Percentiles rank a stretch among this genome's conserved stretches.
Evolutionary conservation across 1,140 invertebrate genomes (phyloP).

Genomic region (Nephila pilipes): DNA sequence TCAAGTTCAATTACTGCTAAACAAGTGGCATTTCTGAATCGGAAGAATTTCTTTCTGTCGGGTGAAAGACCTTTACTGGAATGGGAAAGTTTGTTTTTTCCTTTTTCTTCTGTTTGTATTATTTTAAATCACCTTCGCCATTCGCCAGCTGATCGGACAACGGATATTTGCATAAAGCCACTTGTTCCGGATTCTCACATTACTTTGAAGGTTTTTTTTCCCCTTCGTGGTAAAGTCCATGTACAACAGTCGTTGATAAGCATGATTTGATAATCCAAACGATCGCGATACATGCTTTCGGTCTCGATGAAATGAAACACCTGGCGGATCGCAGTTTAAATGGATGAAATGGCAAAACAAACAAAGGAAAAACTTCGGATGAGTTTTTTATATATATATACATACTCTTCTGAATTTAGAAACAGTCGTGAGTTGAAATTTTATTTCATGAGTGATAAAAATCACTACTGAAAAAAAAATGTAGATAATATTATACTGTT

Average conservation of each 20-base stretch:
- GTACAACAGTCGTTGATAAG: background rate
- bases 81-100: background rate
- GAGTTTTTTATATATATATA: no score
- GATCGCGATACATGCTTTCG: background rate
- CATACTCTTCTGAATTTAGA: no score
- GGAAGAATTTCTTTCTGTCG: background rate
- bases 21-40: background rate
- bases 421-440: no score
- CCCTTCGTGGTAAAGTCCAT: background rate
- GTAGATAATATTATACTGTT: no score
- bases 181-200: slow-evolving; percentile 1
- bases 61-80: background rate
- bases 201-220: background rate
- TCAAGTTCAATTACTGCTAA: no score
- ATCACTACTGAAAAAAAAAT: no score
- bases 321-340: background rate
- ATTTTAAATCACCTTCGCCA: background rate
- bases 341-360: background rate
- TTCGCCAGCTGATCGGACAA: slow-evolving; percentile 6
- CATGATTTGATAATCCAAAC: background rate
- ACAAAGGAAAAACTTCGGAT: background rate
- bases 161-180: background rate
- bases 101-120: background rate
- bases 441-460: no score
- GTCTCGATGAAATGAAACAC: background rate